Conservation (phyloP, 2,797 vertebrate genomes). For the Poliocrania exsul region DNA sequence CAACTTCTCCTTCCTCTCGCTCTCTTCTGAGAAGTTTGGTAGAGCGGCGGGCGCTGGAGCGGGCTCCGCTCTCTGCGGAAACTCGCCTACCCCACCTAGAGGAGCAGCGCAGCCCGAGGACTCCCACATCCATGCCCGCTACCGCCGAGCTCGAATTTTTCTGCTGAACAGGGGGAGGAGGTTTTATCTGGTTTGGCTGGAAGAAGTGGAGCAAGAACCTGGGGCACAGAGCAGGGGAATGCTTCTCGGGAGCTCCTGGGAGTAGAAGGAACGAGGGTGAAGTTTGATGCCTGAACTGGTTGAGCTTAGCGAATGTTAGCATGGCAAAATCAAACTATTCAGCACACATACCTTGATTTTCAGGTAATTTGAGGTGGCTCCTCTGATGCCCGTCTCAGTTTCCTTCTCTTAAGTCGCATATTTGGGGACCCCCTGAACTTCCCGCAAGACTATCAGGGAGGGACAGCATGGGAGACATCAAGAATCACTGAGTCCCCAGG, state of each 20-base stretch:
- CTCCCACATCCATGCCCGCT: neutral
- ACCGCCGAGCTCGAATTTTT: neutral
- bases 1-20: conserved; percentile 21
- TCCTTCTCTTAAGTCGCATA: neutral
- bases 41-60: neutral
- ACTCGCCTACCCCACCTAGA: conserved; percentile 78
- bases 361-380: neutral
- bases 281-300: neutral
- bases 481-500: neutral
- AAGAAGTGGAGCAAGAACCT: neutral
- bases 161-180: neutral
- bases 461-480: neutral
- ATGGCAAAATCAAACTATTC: neutral
- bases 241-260: neutral
- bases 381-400: neutral
- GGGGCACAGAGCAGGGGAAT: neutral
- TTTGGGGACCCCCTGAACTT: neutral
- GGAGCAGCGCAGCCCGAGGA: conserved; percentile 42
- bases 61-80: conserved; percentile 1
- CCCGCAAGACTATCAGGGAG: rapidly evolving
- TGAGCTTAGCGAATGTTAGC: rapidly evolving
- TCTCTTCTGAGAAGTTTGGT: neutral
- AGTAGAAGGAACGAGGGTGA: neutral
- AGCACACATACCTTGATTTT: neutral
- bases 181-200: neutral